Conservation (phyloP, 2,888 invertebrate genomes). For the Biston stratarius region DNA sequence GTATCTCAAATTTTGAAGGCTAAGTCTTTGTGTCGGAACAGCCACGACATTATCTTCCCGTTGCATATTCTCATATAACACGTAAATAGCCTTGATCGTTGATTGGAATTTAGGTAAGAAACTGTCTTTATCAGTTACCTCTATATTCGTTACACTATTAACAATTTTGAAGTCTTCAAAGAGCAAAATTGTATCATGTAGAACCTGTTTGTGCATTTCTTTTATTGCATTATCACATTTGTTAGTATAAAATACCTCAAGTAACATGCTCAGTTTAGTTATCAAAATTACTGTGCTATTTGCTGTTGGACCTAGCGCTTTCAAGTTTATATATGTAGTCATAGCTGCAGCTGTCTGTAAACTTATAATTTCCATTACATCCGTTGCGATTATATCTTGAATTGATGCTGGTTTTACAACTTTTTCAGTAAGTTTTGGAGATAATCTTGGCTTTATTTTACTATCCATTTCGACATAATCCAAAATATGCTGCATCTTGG, state of each 20-base stretch:
- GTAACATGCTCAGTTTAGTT: slow-evolving; percentile 31
- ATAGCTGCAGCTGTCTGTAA: slow-evolving; percentile 39
- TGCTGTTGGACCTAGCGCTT: slow-evolving; percentile 24
- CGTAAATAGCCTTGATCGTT: slow-evolving; percentile 19
- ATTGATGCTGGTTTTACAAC: slow-evolving; percentile 23
- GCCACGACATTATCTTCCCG: background rate
- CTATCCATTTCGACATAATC: slow-evolving; percentile 29
- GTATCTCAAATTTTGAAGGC: slow-evolving; percentile 13
- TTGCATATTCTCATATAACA: slow-evolving; percentile 21
- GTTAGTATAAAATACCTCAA: slow-evolving; percentile 25
- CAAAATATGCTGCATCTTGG: slow-evolving; percentile 22
- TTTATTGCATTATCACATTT: slow-evolving; percentile 8
- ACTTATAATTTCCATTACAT: slow-evolving; percentile 34
- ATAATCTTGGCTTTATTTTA: slow-evolving; percentile 20
- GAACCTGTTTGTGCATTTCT: slow-evolving; percentile 3
- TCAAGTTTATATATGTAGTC: slow-evolving; percentile 30
- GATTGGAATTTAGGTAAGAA: slow-evolving; percentile 23
- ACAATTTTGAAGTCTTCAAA: slow-evolving; percentile 23
- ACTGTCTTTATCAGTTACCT: background rate
- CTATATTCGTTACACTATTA: background rate
- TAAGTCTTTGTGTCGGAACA: slow-evolving; percentile 28
- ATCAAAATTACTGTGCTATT: slow-evolving; percentile 25
- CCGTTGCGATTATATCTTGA: slow-evolving; percentile 21
- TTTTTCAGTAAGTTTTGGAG: slow-evolving; percentile 33
- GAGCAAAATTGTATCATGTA: slow-evolving; percentile 16